phyloP scores from a whole-genome alignment of 2,888 invertebrate species.

The Vanessa cardui region DNA sequence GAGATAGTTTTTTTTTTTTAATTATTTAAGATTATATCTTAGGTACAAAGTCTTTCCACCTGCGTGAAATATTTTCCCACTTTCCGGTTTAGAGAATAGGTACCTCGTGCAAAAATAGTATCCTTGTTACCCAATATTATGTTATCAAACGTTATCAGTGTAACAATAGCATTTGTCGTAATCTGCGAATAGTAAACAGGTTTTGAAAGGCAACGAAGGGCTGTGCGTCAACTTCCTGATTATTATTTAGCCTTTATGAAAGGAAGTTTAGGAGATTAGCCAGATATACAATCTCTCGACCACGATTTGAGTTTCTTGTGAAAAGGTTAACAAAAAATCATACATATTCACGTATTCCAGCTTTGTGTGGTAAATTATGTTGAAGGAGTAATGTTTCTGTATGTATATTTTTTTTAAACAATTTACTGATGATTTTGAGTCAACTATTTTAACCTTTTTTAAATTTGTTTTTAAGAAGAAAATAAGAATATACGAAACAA shows the following conservation, averaged over 20 bases:
- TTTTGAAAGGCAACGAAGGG: constrained; percentile 49
- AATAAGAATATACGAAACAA: too few relatives aligned
- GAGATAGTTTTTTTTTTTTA: too few relatives aligned
- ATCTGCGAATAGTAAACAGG: constrained; percentile 60
- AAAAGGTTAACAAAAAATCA: neutral
- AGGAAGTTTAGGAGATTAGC: constrained; percentile 56
- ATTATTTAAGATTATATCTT: too few relatives aligned
- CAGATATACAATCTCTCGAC: constrained; percentile 55
- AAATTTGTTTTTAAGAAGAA: too few relatives aligned
- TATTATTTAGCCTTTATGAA: constrained; percentile 51
- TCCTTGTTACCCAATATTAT: constrained; percentile 33
- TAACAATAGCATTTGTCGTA: constrained; percentile 60
- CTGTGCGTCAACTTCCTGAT: constrained; percentile 75
- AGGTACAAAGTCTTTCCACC: too few relatives aligned
- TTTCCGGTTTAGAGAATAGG: constrained; percentile 18
- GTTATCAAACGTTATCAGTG: constrained; percentile 57
- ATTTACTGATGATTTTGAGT: too few relatives aligned
- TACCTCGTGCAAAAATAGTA: constrained; percentile 7
- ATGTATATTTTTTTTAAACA: neutral
- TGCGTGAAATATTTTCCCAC: neutral
- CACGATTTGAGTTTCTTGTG: constrained; percentile 20
- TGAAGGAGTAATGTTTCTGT: neutral
- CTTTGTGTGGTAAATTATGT: neutral
- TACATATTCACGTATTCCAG: neutral
- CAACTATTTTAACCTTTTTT: too few relatives aligned